phyloP scores from a whole-genome alignment of 2,888 invertebrate species.

The Cephus nigrinus region DNA sequence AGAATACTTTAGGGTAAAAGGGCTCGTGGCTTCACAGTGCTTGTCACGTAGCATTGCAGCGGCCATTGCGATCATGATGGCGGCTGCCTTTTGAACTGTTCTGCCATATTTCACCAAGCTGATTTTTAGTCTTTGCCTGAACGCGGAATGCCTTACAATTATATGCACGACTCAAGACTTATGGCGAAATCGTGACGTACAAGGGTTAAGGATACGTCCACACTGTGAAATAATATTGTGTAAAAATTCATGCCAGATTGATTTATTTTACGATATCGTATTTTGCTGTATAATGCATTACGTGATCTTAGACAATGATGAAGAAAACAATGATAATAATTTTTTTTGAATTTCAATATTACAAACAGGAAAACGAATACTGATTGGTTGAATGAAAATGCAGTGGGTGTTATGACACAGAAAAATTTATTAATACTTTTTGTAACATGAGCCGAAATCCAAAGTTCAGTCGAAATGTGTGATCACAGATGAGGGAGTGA shows the following conservation, averaged over 20 bases:
- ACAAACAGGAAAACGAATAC: neutral
- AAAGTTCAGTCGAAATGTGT: constrained; percentile 62
- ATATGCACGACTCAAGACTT: constrained; percentile 9
- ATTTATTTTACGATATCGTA: neutral
- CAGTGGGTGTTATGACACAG: constrained; percentile 61
- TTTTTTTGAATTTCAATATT: neutral
- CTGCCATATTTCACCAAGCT: constrained; percentile 42
- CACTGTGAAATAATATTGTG: neutral
- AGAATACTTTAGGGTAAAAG: neutral
- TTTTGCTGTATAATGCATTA: neutral
- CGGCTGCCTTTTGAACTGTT: constrained; percentile 41
- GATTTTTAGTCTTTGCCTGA: constrained; percentile 31
- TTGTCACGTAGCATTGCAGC: constrained; percentile 19
- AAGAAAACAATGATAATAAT: neutral
- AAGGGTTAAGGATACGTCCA: constrained; percentile 22
- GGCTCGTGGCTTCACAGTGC: constrained; percentile 3
- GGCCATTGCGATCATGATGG: constrained; percentile 27
- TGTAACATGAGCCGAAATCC: constrained; percentile 62
- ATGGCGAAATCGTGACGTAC: constrained; percentile 23
- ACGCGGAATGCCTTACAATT: constrained; percentile 44
- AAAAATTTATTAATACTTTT: constrained; percentile 61
- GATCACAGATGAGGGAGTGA: constrained; percentile 64
- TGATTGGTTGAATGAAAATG: neutral
- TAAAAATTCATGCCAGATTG: neutral
- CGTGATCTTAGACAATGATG: neutral